phyloP scores from a whole-genome alignment of 2,888 invertebrate genomes.

The Tetheella fluctuosa region DNA sequence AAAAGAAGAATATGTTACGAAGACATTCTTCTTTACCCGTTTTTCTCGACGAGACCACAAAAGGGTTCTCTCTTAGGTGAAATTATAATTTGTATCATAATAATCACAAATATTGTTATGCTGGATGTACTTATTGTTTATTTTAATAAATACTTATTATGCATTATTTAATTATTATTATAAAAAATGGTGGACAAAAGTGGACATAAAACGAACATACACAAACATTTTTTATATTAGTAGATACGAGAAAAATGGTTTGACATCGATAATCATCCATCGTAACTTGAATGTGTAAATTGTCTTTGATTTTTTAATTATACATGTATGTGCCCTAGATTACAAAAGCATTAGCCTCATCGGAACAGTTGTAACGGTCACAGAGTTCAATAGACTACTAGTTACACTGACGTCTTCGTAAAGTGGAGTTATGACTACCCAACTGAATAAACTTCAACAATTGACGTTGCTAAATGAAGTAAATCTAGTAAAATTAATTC shows the following conservation, averaged over 20 bases:
- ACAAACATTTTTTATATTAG: neutral
- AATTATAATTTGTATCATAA: neutral
- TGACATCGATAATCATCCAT: conserved; percentile 6
- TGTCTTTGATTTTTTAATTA: conserved; percentile 7
- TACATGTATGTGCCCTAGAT: neutral
- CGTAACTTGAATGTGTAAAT: neutral
- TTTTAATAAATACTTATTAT: conserved; percentile 9
- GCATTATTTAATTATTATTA: neutral
- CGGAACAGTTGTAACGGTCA: conserved; percentile 1
- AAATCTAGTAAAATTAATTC: no score
- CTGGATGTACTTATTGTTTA: conserved; percentile 18
- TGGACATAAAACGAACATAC: neutral
- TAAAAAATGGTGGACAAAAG: no score
- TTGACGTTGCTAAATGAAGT: no score
- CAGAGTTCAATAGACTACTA: neutral
- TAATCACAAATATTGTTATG: conserved; percentile 20
- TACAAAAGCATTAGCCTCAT: neutral
- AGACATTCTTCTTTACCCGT: conserved; percentile 63
- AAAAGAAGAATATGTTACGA: conserved; percentile 39
- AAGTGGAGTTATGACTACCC: no score
- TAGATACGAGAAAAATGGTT: neutral
- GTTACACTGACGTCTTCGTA: no score
- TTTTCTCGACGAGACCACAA: conserved; percentile 53
- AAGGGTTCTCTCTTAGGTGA: conserved; percentile 57
- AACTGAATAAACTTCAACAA: no score